These are phyloP conservation scores for Phasia obesa DNA, from an alignment of 2,888 invertebrate genomes.

Conservation along the genomic window DNA sequence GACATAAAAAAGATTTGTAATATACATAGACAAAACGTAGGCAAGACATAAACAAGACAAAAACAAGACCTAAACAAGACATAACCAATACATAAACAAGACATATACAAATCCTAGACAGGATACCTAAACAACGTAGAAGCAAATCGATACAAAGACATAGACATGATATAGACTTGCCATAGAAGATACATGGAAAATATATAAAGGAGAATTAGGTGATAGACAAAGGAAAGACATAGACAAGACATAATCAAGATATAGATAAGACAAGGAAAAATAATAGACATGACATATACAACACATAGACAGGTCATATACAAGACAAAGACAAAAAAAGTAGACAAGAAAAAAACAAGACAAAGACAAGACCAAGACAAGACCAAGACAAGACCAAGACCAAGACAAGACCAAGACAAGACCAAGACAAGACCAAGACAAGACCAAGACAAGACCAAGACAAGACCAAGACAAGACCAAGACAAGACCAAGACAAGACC, in stretches of 20 bases:
- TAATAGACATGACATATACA: background rate
- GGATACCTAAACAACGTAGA: background rate
- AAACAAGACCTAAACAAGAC: background rate
- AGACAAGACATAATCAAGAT: background rate
- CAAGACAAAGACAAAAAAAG: no score
- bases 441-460: no score
- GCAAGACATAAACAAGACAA: background rate
- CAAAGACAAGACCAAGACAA: no score
- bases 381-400: no score
- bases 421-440: no score
- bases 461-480: no score
- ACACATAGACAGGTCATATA: background rate
- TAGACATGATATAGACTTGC: background rate
- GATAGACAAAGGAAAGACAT: background rate
- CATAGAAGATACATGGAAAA: background rate
- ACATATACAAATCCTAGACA: background rate
- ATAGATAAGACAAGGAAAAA: background rate
- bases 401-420: no score
- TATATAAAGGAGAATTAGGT: no score
- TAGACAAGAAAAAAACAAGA: no score
- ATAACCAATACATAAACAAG: background rate
- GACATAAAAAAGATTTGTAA: no score
- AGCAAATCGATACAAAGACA: no score
- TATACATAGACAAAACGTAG: conserved; percentile 1
- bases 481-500: no score